A percentile compares a stretch with the other conserved stretches of the same genome.
phyloP scores from a whole-genome alignment of 35 echinoderm and acorn worm species.

The Amphiura filiformis region DNA sequence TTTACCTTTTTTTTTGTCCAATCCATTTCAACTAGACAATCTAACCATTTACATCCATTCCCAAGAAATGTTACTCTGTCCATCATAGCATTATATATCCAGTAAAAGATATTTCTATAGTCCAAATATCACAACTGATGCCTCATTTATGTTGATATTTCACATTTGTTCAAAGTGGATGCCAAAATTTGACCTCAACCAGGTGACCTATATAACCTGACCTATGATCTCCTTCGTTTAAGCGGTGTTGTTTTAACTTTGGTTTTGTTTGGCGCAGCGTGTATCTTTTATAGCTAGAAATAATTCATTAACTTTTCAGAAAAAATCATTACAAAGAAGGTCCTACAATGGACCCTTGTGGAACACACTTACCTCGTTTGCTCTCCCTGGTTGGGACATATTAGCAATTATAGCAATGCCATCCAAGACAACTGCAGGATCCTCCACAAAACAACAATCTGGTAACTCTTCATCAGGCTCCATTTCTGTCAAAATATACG shows the following conservation, averaged over 20 bases:
- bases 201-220: too few species aligned
- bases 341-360: not conserved
- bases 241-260: not conserved
- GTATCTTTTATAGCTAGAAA: not conserved
- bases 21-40: too few species aligned
- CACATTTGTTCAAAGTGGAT: too few species aligned
- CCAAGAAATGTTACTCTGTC: too few species aligned
- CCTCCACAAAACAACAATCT: conserved; percentile 91
- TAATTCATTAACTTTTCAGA: not conserved
- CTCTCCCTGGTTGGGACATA: conserved; percentile 29
- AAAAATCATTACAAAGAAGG: not conserved
- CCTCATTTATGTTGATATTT: too few species aligned
- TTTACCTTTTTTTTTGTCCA: too few species aligned
- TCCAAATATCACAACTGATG: too few species aligned
- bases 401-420: conserved; percentile 72
- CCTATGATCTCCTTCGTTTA: too few species aligned
- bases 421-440: conserved; percentile 70
- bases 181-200: too few species aligned
- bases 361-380: conserved; percentile 63
- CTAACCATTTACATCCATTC: too few species aligned
- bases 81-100: too few species aligned
- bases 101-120: too few species aligned
- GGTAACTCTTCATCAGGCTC: conserved; percentile 71
- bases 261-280: not conserved
- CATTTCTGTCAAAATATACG: conserved; percentile 29